Evolutionary conservation across 2,797 vertebrate genomes (phyloP), one percentile per base, ranked within the genome.

Genomic region (Sebastes steindachneri): DNA sequence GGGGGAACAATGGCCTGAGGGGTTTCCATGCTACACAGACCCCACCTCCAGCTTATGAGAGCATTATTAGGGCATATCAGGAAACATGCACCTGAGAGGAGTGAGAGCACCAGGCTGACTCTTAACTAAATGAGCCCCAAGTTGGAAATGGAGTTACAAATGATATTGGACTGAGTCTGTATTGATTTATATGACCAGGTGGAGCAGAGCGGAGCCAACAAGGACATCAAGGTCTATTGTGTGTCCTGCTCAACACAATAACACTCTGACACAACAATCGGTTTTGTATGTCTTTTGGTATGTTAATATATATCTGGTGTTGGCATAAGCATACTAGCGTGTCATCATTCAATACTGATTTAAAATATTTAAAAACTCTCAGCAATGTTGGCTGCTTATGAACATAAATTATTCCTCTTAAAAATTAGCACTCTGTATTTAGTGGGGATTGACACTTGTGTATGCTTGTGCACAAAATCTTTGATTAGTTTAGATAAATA

Each of bases 31-130:
- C 95, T 21, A 95, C 96, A 0, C 97, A 97, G 86, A 97, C 96
- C 0, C 97, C 97, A 0, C 98, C 98, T 68, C 99, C 99, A 0
- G 97, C 98, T 26, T 99, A 99, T 35, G 97, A 99, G 77, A 98
- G 97, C 82, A 97, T 99, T 84, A 97, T 99, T 76, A 97, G 97
- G 87, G 98, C 98, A 4, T 99, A 96, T 90, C 95, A 96, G 84
- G 95, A 96, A 83, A 95, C 95, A 9, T 80, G 91, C 82, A 96
- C 95, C 63, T 97, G 90, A 97, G 55, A 25, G 31, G 58, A 73
- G 14, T 7, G n/a, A 59, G 15, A 70, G 21, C 33, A 48, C 15
- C 21, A 66, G n/a, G 45, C 48, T 77, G 73, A 84, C 63, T 79
- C 10, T n/a, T 51, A 62, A 79, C 55, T 77, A 41, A 82, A 74